A percentile compares a stretch with the other conserved stretches of the same genome.
These are phyloP conservation scores for Burhinus oedicnemus DNA, from an alignment of 2,113 vertebrate species.

Conservation along the genomic window DNA sequence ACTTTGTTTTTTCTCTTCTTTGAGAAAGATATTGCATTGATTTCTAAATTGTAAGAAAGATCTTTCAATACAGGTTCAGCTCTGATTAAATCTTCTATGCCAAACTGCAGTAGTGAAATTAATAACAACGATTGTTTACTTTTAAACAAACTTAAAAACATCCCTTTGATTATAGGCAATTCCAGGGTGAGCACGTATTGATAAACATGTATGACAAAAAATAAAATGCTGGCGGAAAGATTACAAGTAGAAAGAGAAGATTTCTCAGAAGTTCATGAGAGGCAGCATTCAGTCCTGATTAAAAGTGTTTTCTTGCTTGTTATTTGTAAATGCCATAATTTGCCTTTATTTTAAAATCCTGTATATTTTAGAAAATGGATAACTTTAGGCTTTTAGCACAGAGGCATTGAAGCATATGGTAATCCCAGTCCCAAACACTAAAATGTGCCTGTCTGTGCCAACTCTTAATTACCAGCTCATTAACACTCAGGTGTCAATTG, in stretches of 20 bases:
- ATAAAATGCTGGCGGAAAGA: background rate
- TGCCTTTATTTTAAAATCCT: constrained; percentile 7
- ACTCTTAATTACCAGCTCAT: constrained; percentile 87
- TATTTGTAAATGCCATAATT: background rate
- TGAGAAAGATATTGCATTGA: background rate
- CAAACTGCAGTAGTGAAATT: background rate
- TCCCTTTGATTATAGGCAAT: background rate
- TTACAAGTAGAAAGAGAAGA: background rate
- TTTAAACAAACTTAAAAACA: background rate
- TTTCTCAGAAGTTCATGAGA: constrained; percentile 15
- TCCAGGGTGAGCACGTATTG: background rate
- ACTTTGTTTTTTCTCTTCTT: background rate
- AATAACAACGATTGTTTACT: background rate
- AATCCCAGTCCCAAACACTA: constrained; percentile 77
- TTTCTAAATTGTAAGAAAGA: background rate
- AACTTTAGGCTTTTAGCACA: constrained; percentile 69
- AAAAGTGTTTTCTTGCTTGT: background rate
- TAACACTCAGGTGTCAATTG: constrained; percentile 88
- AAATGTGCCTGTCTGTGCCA: constrained; percentile 80
- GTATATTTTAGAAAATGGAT: constrained; percentile 27
- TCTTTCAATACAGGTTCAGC: background rate
- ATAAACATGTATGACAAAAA: background rate
- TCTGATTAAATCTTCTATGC: background rate
- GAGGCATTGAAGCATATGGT: constrained; percentile 82
- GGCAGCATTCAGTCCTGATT: background rate